These are phyloP conservation scores for Pterocles gutturalis DNA, from an alignment of 2,113 vertebrate species.

Conservation along the genomic window DNA sequence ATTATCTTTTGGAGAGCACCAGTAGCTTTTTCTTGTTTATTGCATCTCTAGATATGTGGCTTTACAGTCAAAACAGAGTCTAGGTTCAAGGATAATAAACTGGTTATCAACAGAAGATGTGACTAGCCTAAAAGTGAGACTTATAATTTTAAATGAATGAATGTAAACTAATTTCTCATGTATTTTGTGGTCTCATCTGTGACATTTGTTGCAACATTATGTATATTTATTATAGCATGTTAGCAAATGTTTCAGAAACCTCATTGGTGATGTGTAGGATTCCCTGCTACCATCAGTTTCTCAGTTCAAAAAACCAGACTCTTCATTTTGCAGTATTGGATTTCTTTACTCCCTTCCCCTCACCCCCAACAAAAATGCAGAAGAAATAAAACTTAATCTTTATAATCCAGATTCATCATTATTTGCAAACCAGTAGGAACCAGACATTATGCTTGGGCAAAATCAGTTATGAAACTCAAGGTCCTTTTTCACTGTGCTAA, in stretches of 20 bases:
- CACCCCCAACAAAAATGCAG: background rate
- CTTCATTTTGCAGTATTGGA: background rate
- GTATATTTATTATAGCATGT: background rate
- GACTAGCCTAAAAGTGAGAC: background rate
- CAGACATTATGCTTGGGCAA: background rate
- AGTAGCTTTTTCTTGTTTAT: background rate
- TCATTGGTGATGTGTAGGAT: background rate
- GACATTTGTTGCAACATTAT: background rate
- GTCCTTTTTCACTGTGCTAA: constrained; percentile 36
- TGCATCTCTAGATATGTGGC: background rate
- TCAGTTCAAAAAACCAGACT: background rate
- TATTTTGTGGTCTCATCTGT: constrained; percentile 1
- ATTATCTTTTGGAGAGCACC: background rate
- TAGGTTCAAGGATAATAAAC: background rate
- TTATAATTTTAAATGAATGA: background rate
- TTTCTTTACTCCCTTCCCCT: background rate
- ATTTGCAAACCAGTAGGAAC: constrained; percentile 2
- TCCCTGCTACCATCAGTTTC: background rate
- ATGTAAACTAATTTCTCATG: background rate
- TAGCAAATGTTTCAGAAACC: background rate
- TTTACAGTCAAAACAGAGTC: background rate
- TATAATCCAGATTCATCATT: background rate
- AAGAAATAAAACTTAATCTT: background rate
- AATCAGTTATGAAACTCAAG: constrained; percentile 16
- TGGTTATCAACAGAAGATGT: background rate